Evolutionary conservation across 2,888 invertebrate species (phyloP).

Genomic region (Notocelia uddmanniana): DNA sequence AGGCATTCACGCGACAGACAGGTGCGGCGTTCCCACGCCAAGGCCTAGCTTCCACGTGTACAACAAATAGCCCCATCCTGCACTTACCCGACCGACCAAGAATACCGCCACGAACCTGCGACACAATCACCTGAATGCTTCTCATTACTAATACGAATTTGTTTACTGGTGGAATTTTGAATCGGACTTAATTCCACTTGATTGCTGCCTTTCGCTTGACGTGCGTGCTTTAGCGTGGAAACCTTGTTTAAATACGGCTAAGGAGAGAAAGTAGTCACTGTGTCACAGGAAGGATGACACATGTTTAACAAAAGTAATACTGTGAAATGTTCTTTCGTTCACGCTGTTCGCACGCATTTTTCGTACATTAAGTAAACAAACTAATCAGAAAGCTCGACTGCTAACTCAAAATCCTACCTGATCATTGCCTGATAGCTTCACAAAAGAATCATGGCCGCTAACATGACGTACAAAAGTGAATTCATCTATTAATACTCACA

Average conservation of each 20-base stretch:
- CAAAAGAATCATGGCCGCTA: slow-evolving; percentile 2
- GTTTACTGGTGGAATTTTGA: slow-evolving; percentile 34
- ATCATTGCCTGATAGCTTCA: slow-evolving; percentile 1
- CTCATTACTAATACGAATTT: slow-evolving; percentile 40
- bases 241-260: neutral
- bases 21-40: slow-evolving; percentile 76
- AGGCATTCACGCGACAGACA: slow-evolving; percentile 61
- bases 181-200: slow-evolving; percentile 37
- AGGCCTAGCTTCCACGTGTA: slow-evolving; percentile 58
- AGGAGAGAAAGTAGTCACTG: slow-evolving; percentile 14
- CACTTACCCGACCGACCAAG: slow-evolving; percentile 18
- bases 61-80: slow-evolving; percentile 73
- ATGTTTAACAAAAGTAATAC: slow-evolving; percentile 18
- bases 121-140: slow-evolving; percentile 37
- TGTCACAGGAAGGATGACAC: slow-evolving; percentile 23
- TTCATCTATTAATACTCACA: neutral
- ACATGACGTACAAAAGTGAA: slow-evolving; percentile 3
- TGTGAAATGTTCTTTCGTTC: neutral
- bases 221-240: slow-evolving; percentile 14
- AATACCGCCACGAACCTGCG: slow-evolving; percentile 40
- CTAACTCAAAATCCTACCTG: neutral
- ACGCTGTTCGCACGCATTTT: neutral
- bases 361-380: neutral
- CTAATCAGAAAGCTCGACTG: neutral
- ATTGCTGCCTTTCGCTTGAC: slow-evolving; percentile 39